These are phyloP conservation scores for Anadara kagoshimensis DNA, from an alignment of 1,140 invertebrate species.

Conservation along the genomic window DNA sequence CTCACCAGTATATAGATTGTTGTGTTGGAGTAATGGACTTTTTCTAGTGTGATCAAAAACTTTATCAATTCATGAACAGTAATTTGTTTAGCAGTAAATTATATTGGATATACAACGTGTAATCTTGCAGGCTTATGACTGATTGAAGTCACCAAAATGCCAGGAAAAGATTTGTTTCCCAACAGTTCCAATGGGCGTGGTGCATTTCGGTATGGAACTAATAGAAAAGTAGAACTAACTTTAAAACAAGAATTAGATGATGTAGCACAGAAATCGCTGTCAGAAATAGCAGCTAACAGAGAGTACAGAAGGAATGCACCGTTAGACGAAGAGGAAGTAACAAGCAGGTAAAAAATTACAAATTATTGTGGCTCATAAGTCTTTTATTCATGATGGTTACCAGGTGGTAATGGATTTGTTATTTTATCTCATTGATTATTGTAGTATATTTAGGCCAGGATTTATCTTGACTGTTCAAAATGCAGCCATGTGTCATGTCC, in stretches of 20 bases:
- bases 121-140: background rate
- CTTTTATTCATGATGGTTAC: too few species aligned
- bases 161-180: slow-evolving; percentile 39
- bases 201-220: slow-evolving; percentile 44
- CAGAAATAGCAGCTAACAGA: slow-evolving; percentile 43
- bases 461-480: too few species aligned
- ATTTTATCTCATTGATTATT: too few species aligned
- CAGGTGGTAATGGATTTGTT: too few species aligned
- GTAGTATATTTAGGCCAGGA: too few species aligned
- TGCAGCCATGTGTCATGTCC: too few species aligned
- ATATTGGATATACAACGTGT: too few species aligned
- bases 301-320: slow-evolving; percentile 35
- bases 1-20: too few species aligned
- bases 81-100: background rate
- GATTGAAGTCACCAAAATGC: slow-evolving; percentile 7
- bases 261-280: slow-evolving; percentile 46
- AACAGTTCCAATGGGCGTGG: slow-evolving; percentile 19
- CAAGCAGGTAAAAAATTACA: slow-evolving; percentile 43
- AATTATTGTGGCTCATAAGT: too few species aligned
- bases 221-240: slow-evolving; percentile 50
- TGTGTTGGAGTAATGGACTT: too few species aligned
- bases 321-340: slow-evolving; percentile 49
- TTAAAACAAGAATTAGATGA: slow-evolving; percentile 52
- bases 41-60: too few species aligned
- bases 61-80: too few species aligned